A percentile compares a stretch with the other conserved stretches of the same genome.
Evolutionary conservation across 1,140 invertebrate species (phyloP).

Genomic region (Drosophila pachea): DNA sequence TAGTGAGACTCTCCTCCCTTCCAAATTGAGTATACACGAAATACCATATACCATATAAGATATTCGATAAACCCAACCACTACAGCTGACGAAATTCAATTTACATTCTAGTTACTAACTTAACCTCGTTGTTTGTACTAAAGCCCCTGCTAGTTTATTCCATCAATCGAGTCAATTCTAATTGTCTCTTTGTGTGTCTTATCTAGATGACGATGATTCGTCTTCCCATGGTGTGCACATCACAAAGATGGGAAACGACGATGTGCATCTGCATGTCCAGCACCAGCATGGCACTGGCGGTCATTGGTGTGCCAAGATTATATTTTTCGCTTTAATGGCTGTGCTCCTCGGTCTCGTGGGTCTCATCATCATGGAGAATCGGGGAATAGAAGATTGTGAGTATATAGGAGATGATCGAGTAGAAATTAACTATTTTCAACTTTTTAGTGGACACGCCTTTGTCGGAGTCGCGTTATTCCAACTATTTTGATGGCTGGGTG

Average conservation of each 20-base stretch:
- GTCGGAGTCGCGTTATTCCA: constrained; percentile 85
- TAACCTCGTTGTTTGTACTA: constrained; percentile 14
- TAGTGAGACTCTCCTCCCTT: constrained; percentile 32
- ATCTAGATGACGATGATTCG: constrained; percentile 68
- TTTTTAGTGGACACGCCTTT: constrained; percentile 84
- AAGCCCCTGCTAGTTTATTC: not conserved
- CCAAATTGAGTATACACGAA: no score
- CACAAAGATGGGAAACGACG: constrained; percentile 78
- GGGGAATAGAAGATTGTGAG: constrained; percentile 88
- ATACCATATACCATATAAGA: not conserved
- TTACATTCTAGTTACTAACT: constrained; percentile 34
- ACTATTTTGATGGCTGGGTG: constrained; percentile 88
- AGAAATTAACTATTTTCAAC: not conserved
- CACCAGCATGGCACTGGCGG: constrained; percentile 87
- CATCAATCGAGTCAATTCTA: constrained; percentile 16
- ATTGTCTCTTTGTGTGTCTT: constrained; percentile 14
- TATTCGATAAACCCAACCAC: not conserved
- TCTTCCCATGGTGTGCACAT: constrained; percentile 78
- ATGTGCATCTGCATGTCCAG: constrained; percentile 86
- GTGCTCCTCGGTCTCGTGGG: constrained; percentile 85
- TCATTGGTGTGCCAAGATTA: constrained; percentile 89
- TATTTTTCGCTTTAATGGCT: constrained; percentile 87
- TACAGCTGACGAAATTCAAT: constrained; percentile 25
- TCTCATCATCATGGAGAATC: constrained; percentile 88
- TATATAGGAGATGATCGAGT: not conserved